These are phyloP conservation scores for Hylaea fasciaria DNA, from an alignment of 2,888 invertebrate genomes.

Conservation along the genomic window DNA sequence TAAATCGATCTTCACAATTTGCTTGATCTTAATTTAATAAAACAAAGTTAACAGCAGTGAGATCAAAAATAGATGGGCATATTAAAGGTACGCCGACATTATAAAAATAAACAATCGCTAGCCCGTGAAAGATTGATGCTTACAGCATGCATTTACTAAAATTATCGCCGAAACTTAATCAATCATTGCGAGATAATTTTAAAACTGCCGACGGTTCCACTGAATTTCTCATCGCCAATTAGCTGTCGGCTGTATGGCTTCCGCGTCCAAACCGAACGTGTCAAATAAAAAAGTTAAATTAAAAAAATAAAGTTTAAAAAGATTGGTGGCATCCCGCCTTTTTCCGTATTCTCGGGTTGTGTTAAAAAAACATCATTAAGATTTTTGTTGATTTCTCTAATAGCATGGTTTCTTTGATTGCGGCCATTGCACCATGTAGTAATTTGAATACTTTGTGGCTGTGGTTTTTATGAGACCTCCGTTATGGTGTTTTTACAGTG, in stretches of 20 bases:
- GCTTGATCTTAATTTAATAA: too few species aligned
- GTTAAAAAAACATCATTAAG: slow-evolving; percentile 36
- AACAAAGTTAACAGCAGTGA: neutral
- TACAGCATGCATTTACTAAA: slow-evolving; percentile 38
- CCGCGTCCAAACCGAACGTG: slow-evolving; percentile 65
- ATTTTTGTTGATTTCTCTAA: slow-evolving; percentile 40
- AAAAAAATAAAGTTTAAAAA: slow-evolving; percentile 27
- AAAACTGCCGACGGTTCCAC: slow-evolving; percentile 55
- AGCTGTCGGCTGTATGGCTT: slow-evolving; percentile 54
- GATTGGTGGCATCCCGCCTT: slow-evolving; percentile 17
- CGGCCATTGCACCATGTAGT: slow-evolving; percentile 37
- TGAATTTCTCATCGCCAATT: slow-evolving; percentile 73
- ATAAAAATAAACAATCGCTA: slow-evolving; percentile 27
- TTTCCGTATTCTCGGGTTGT: slow-evolving; percentile 17
- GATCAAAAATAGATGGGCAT: neutral
- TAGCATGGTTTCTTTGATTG: slow-evolving; percentile 37
- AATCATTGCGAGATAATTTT: slow-evolving; percentile 44
- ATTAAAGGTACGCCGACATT: slow-evolving; percentile 5
- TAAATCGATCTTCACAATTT: neutral
- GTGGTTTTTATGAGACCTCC: slow-evolving; percentile 28
- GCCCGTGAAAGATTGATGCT: slow-evolving; percentile 35
- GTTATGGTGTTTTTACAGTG: slow-evolving; percentile 33
- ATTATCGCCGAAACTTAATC: slow-evolving; percentile 37
- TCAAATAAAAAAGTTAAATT: slow-evolving; percentile 46
- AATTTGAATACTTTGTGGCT: slow-evolving; percentile 32